Percentiles rank a stretch among this genome's conserved stretches.
These are phyloP conservation scores for Synergus umbraculus DNA, from an alignment of 2,888 invertebrate species.

Conservation along the genomic window DNA sequence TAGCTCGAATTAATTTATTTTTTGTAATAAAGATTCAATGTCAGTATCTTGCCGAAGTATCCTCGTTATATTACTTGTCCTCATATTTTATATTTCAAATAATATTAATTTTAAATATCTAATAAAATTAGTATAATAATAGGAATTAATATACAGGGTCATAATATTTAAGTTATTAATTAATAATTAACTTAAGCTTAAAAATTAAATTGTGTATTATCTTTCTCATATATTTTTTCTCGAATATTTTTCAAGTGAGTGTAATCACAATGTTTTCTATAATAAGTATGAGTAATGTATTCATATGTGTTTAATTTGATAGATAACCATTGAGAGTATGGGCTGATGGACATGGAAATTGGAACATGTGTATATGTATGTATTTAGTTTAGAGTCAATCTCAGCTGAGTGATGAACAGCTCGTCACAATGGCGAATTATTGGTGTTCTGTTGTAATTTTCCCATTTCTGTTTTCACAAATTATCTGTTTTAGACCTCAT, in stretches of 20 bases:
- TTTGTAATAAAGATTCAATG: constrained; percentile 65
- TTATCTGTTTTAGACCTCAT: not conserved
- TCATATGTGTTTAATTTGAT: not conserved
- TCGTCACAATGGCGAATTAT: constrained; percentile 21
- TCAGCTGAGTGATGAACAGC: constrained; percentile 2
- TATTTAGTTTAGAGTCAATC: not conserved
- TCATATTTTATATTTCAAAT: not conserved
- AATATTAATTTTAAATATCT: not conserved
- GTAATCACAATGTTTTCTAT: not conserved
- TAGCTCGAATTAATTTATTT: constrained; percentile 75
- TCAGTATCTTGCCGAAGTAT: constrained; percentile 39
- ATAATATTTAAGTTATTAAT: too few species aligned
- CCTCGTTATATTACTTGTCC: constrained; percentile 12
- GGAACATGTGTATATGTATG: not conserved
- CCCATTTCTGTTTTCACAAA: constrained; percentile 24
- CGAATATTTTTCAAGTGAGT: not conserved
- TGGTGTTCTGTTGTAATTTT: constrained; percentile 19
- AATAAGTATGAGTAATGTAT: not conserved
- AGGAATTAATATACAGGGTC: too few species aligned
- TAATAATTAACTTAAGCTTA: too few species aligned
- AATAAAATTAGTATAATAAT: not conserved
- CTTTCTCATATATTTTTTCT: not conserved
- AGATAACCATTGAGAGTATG: not conserved
- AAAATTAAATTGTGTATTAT: not conserved
- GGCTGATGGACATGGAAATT: not conserved